phyloP scores from a whole-genome alignment of 2,797 vertebrate species.

The Allobates femoralis region DNA sequence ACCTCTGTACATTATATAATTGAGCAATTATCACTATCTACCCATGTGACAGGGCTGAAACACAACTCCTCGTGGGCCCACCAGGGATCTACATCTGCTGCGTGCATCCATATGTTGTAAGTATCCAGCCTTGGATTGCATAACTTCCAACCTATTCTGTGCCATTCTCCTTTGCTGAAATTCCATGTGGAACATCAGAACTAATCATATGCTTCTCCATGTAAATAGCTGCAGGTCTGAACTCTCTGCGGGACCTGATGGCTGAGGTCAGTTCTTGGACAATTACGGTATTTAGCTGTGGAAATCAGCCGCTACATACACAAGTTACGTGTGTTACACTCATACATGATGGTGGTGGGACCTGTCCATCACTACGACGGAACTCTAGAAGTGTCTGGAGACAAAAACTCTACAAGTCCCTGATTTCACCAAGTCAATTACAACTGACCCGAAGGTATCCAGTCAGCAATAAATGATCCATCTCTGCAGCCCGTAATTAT shows the following conservation, averaged over 20 bases:
- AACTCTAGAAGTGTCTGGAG: neutral
- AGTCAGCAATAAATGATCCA: no score
- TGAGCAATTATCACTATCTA: neutral
- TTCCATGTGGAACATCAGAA: neutral
- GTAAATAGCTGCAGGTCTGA: neutral
- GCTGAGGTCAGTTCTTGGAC: neutral
- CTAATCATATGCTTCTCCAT: neutral
- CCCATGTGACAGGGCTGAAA: neutral
- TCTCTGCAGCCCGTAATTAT: no score
- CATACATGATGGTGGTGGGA: neutral
- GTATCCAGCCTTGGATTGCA: neutral
- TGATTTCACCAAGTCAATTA: neutral
- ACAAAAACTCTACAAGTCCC: neutral
- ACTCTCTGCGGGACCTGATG: slow-evolving; percentile 16
- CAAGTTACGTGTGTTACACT: neutral
- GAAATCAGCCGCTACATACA: neutral
- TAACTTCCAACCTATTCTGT: neutral
- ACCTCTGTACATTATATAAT: neutral
- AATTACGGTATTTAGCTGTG: neutral
- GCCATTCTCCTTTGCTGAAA: slow-evolving; percentile 8
- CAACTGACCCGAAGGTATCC: neutral
- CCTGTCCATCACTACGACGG: neutral
- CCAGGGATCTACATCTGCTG: neutral
- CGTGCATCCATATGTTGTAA: neutral
- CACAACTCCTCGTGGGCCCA: neutral